phyloP scores from a whole-genome alignment of 2,797 vertebrate species.

The Siniperca scherzeri region DNA sequence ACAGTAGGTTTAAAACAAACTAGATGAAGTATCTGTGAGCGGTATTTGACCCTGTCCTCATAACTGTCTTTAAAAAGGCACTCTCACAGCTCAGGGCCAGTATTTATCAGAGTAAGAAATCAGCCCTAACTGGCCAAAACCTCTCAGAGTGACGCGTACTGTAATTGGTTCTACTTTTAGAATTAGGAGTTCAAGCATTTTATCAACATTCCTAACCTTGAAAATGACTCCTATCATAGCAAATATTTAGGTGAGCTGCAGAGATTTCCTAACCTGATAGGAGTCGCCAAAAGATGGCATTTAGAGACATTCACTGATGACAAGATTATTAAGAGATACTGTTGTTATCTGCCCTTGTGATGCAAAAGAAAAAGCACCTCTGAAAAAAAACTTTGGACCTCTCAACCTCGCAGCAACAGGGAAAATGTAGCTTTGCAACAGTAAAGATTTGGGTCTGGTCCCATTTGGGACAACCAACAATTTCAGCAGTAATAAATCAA shows the following conservation, averaged over 20 bases:
- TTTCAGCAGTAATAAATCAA: background rate
- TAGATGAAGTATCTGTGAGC: slow-evolving; percentile 3
- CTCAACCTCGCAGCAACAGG: background rate
- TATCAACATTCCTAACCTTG: background rate
- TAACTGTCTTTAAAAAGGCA: background rate
- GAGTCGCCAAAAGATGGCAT: background rate
- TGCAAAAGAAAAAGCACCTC: background rate
- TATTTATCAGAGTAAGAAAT: background rate
- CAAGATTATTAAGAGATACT: background rate
- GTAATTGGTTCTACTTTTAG: background rate
- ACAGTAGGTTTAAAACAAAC: slow-evolving; percentile 13
- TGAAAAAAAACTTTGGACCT: background rate
- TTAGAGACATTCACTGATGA: background rate
- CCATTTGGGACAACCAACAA: background rate
- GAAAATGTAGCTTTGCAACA: background rate
- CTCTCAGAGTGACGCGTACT: background rate
- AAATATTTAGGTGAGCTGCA: background rate
- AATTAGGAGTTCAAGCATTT: background rate
- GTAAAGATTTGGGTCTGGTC: background rate
- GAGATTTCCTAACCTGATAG: background rate
- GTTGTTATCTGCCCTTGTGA: background rate
- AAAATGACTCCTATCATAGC: slow-evolving; percentile 3
- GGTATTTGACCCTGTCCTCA: slow-evolving; percentile 15
- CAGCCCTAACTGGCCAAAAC: background rate
- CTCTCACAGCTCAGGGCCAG: background rate